Evolutionary conservation across 2,797 vertebrate species (phyloP).

Genomic region (Cirrhinus molitorella): DNA sequence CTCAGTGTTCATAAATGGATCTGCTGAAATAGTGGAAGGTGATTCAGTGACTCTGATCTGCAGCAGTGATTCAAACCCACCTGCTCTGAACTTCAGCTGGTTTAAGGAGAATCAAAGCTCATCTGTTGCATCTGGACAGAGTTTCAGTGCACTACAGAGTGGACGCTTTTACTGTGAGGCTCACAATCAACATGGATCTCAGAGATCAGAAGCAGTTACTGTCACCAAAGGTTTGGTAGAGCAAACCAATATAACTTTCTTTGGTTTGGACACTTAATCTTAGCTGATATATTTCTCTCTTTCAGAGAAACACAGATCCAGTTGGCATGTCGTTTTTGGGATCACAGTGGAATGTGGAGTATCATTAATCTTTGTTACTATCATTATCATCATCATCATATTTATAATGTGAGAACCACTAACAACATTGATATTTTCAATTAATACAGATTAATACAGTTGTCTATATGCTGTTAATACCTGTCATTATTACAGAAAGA

Average conservation of each 20-base stretch:
- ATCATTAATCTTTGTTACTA: not conserved
- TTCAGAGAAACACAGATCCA: not conserved
- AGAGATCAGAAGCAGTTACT: not conserved
- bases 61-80: too few relatives aligned
- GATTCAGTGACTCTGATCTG: too few relatives aligned
- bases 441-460: too few relatives aligned
- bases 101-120: too few relatives aligned
- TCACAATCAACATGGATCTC: too few relatives aligned
- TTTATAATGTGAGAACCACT: not conserved
- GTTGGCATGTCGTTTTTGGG: not conserved
- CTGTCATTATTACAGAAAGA: not conserved
- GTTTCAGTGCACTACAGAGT: too few relatives aligned
- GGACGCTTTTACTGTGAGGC: too few relatives aligned
- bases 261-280: not conserved
- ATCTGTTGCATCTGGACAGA: too few relatives aligned
- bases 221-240: not conserved
- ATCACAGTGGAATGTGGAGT: not conserved
- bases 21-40: too few relatives aligned
- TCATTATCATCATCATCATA: not conserved
- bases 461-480: not conserved
- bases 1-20: too few relatives aligned
- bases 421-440: not conserved
- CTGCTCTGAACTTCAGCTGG: too few relatives aligned
- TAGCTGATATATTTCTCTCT: not conserved
- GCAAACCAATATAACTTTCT: not conserved